Conservation (phyloP, 2,888 invertebrate genomes). For the Cephus pulcher region DNA sequence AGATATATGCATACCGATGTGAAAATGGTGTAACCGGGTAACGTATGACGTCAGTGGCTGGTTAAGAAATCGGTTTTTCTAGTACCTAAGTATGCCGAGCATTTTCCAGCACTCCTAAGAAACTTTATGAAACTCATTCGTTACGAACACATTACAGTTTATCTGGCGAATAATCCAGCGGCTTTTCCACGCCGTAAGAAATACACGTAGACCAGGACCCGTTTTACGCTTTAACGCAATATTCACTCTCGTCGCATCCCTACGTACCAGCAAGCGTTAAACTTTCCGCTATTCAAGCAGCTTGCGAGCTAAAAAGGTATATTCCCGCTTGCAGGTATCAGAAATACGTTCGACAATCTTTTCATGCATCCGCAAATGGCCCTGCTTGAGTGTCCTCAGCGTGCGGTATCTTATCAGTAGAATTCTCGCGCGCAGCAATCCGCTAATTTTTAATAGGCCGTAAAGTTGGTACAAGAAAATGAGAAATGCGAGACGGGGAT, state of each 20-base stretch:
- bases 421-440: not conserved
- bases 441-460: not conserved
- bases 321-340: not conserved
- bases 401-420: constrained; percentile 8
- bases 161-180: not conserved
- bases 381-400: not conserved
- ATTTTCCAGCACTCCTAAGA: not conserved
- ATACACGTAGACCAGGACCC: not conserved
- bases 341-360: not conserved
- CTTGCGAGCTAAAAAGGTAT: not conserved
- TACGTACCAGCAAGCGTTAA: not conserved
- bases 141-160: not conserved
- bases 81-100: not conserved
- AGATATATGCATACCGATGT: not conserved
- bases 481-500: not conserved
- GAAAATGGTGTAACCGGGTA: not conserved
- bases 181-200: not conserved
- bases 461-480: not conserved
- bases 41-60: not conserved
- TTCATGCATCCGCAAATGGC: not conserved
- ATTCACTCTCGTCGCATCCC: not conserved
- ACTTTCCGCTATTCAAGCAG: not conserved
- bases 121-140: not conserved
- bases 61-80: not conserved
- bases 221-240: not conserved